phyloP scores from a whole-genome alignment of 2,113 vertebrate genomes.

The Glaucidium brasilianum region DNA sequence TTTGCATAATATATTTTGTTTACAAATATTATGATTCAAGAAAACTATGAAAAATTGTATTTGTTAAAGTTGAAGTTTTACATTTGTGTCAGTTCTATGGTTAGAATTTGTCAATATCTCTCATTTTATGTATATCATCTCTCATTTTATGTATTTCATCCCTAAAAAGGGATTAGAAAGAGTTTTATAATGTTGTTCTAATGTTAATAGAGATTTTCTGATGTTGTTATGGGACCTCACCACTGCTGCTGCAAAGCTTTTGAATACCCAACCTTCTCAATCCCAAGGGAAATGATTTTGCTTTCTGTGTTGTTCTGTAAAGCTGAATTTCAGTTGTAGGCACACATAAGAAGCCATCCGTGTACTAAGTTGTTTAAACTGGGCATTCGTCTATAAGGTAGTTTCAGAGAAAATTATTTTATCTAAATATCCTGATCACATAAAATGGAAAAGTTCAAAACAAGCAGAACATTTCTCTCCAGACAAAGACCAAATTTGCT shows the following conservation, averaged over 20 bases:
- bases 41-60: background rate
- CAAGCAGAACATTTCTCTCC: background rate
- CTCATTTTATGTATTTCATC: background rate
- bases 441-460: background rate
- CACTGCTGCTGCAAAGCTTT: background rate
- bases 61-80: background rate
- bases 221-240: background rate
- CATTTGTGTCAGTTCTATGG: background rate
- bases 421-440: background rate
- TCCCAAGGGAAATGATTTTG: background rate
- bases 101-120: background rate
- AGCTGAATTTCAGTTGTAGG: background rate
- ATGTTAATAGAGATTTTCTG: background rate
- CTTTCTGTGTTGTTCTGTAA: background rate
- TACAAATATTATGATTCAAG: background rate
- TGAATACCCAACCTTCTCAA: background rate
- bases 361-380: background rate
- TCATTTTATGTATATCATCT: background rate
- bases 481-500: background rate
- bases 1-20: background rate
- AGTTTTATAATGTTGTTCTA: background rate
- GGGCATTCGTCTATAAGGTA: accelerated
- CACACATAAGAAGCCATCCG: background rate
- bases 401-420: background rate
- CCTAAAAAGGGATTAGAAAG: background rate